phyloP scores from a whole-genome alignment of 2,797 vertebrate species.

The Acrossocheilus fasciatus region DNA sequence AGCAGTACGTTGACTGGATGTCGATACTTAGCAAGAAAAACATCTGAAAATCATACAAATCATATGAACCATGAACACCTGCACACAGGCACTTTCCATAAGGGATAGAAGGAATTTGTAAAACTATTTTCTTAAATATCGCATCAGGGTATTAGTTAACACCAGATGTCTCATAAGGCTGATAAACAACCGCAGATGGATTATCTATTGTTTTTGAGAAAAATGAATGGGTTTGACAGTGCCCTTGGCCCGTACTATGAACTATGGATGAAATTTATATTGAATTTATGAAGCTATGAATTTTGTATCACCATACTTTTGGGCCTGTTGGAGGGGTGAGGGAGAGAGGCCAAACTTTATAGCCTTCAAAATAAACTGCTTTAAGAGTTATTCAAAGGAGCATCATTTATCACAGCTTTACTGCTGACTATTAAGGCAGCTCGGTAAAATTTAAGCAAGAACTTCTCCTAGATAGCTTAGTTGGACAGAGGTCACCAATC shows the following conservation, averaged over 20 bases:
- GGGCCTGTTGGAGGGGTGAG: neutral
- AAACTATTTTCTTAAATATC: constrained; percentile 2
- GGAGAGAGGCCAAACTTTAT: constrained; percentile 30
- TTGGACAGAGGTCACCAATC: neutral
- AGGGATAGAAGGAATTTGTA: constrained; percentile 4
- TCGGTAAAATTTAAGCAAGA: neutral
- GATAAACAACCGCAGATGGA: neutral
- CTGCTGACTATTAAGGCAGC: constrained; percentile 1
- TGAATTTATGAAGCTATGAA: constrained; percentile 43
- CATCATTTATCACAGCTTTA: constrained; percentile 25
- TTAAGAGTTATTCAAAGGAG: constrained; percentile 19
- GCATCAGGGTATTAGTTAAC: constrained; percentile 22
- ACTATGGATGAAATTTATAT: constrained; percentile 1
- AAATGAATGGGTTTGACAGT: neutral
- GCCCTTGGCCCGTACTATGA: constrained; percentile 31
- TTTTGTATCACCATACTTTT: constrained; percentile 33
- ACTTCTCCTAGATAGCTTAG: neutral
- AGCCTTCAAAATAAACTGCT: constrained; percentile 36
- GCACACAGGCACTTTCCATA: neutral
- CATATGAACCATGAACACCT: constrained; percentile 10
- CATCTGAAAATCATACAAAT: constrained; percentile 2
- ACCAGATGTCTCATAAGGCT: constrained; percentile 34
- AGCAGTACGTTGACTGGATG: neutral
- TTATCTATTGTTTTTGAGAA: constrained; percentile 7
- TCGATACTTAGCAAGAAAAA: neutral